phyloP scores from a whole-genome alignment of 2,113 vertebrate species.

The Scolopax mira region DNA sequence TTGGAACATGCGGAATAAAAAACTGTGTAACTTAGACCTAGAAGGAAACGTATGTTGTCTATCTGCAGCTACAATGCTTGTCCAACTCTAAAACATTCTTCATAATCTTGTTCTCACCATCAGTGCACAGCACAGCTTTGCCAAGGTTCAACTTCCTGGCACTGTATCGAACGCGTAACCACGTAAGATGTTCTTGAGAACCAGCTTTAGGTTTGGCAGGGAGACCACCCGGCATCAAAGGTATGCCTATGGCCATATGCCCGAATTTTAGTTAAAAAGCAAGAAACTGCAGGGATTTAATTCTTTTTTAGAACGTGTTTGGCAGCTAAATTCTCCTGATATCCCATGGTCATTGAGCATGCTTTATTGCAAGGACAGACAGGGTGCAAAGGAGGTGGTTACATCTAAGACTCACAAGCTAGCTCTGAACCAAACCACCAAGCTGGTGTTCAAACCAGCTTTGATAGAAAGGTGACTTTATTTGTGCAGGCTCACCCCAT shows the following conservation, averaged over 20 bases:
- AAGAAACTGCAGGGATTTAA: not conserved
- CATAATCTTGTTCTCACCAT: not conserved
- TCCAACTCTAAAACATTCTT: not conserved
- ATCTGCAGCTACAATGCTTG: not conserved
- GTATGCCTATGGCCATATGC: not conserved
- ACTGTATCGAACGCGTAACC: not conserved
- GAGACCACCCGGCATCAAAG: not conserved
- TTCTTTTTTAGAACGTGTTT: not conserved
- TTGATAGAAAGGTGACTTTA: not conserved
- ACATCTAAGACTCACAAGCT: not conserved
- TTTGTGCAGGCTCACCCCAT: not conserved
- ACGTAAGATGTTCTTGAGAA: not conserved
- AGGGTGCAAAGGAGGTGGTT: not conserved
- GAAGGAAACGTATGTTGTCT: not conserved
- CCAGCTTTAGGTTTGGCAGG: not conserved
- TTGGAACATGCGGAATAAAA: not conserved
- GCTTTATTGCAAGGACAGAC: not conserved
- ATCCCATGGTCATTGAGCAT: not conserved
- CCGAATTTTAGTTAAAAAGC: not conserved
- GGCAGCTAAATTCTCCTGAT: not conserved
- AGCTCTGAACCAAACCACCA: not conserved
- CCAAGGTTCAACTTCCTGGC: not conserved
- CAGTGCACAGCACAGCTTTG: not conserved
- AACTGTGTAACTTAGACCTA: not conserved
- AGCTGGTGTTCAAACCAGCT: not conserved